Evolutionary conservation across 2,113 vertebrate genomes (phyloP).

Genomic region (Mormyrus iriodes): DNA sequence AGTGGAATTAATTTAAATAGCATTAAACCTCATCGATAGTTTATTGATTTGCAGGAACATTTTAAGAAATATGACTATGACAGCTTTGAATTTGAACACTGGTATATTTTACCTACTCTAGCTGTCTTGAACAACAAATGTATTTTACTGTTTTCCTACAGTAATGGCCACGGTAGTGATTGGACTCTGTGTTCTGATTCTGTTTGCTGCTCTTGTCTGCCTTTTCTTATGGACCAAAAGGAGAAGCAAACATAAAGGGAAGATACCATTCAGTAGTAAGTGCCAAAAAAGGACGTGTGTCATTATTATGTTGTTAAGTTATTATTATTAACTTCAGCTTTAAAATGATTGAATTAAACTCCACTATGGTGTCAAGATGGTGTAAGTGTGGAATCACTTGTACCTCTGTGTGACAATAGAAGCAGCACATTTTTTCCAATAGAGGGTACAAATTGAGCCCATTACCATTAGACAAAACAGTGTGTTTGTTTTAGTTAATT

Average conservation of each 20-base stretch:
- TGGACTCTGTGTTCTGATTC: background rate
- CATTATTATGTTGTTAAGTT: background rate
- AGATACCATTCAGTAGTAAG: background rate
- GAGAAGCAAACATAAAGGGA: background rate
- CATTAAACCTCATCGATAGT: background rate
- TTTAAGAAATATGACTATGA: background rate
- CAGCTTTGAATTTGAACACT: background rate
- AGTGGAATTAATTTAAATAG: background rate
- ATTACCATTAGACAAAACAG: background rate
- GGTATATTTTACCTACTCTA: background rate
- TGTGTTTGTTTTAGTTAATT: background rate
- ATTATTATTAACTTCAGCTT: background rate
- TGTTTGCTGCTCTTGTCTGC: background rate
- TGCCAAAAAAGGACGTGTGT: background rate
- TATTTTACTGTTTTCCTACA: background rate
- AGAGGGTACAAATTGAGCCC: background rate
- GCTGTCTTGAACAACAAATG: background rate
- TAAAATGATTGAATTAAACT: background rate
- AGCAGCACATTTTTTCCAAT: background rate
- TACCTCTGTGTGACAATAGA: no score
- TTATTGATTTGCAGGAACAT: background rate
- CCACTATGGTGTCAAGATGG: background rate
- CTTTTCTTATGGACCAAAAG: background rate
- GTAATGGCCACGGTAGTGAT: slow-evolving; percentile 4
- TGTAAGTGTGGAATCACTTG: background rate